Percentiles rank a stretch among this genome's conserved stretches.
Evolutionary conservation across 1,140 invertebrate species (phyloP).

Genomic region (Cydia pomonella): DNA sequence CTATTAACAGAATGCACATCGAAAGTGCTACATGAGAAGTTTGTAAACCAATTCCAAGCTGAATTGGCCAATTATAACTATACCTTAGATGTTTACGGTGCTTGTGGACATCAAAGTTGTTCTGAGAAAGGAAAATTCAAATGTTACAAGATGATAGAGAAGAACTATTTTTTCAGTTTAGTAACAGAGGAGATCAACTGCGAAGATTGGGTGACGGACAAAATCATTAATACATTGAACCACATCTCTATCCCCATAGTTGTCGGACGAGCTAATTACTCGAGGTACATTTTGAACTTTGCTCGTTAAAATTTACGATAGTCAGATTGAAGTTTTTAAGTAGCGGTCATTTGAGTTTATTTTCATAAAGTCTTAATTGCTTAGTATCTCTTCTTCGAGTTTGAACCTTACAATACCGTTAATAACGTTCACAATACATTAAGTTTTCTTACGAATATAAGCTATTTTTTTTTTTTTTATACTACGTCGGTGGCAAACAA

Average conservation of each 20-base stretch:
- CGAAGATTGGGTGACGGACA: conserved; percentile 84
- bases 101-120: conserved; percentile 59
- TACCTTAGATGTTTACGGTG: conserved; percentile 58
- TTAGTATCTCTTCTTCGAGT: background rate
- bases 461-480: no score
- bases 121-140: conserved; percentile 43
- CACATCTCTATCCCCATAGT: conserved; percentile 78
- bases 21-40: conserved; percentile 54
- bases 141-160: conserved; percentile 61
- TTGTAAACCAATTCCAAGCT: conserved; percentile 53
- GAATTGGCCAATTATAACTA: conserved; percentile 62
- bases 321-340: conserved; percentile 12
- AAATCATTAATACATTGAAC: conserved; percentile 79
- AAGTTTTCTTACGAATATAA: background rate
- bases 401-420: background rate
- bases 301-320: conserved; percentile 22
- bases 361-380: conserved; percentile 8
- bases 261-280: conserved; percentile 69
- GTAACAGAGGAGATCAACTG: conserved; percentile 65
- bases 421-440: background rate
- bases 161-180: conserved; percentile 64
- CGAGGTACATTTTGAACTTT: conserved; percentile 49
- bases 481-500: no score
- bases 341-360: conserved; percentile 17
- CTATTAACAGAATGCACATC: conserved; percentile 58